These are phyloP conservation scores for Chauna torquata DNA, from an alignment of 2,113 vertebrate species.

Conservation along the genomic window DNA sequence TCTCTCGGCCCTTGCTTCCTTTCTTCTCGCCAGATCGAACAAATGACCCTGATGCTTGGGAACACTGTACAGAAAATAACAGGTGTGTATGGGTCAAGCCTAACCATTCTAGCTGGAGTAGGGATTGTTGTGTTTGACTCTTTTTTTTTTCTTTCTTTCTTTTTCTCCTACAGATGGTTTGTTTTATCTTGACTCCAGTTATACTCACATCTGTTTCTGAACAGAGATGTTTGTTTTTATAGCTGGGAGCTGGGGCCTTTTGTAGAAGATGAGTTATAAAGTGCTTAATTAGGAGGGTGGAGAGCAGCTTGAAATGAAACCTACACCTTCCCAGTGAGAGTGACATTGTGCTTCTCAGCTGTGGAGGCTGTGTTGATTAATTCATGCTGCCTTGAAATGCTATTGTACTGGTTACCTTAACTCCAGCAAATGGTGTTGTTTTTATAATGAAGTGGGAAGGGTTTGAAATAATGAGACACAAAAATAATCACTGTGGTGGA, in stretches of 20 bases:
- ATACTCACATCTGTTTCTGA: background rate
- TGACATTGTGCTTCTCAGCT: background rate
- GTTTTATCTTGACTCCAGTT: background rate
- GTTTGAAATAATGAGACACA: slow-evolving; percentile 1
- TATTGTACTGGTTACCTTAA: background rate
- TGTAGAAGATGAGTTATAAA: background rate
- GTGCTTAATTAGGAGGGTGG: slow-evolving; percentile 20
- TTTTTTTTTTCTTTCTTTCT: no score
- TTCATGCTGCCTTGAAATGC: background rate
- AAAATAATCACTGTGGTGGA: background rate
- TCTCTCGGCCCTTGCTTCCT: background rate
- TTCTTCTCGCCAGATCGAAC: background rate
- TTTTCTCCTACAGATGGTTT: background rate
- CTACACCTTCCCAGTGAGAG: background rate
- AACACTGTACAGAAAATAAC: background rate
- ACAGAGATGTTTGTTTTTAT: slow-evolving; percentile 11
- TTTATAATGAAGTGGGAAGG: slow-evolving; percentile 17
- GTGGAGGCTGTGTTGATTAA: slow-evolving; percentile 23
- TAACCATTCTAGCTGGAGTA: background rate
- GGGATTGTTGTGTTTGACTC: background rate
- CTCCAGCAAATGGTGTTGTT: background rate
- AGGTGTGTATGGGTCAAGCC: background rate
- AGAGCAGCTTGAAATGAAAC: slow-evolving; percentile 13
- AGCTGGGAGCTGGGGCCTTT: background rate
- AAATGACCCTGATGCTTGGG: background rate